A percentile compares a stretch with the other conserved stretches of the same genome.
phyloP scores from a whole-genome alignment of 2,113 vertebrate species.

The Andinoacara biseriatus region DNA sequence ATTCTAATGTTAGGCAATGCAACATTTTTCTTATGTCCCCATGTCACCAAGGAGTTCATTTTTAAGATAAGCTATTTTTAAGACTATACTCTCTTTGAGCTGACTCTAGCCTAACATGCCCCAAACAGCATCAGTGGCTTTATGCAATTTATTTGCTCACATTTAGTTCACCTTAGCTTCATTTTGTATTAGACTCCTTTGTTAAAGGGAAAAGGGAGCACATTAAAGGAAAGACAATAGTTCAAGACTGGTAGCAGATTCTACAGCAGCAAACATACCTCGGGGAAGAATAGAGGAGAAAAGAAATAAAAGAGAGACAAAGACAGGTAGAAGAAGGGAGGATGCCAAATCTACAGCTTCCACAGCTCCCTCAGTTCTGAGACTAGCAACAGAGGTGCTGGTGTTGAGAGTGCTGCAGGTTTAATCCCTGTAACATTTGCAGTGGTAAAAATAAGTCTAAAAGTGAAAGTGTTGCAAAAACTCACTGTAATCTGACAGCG shows the following conservation, averaged over 20 bases:
- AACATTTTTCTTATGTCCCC: neutral
- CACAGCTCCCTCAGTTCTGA: neutral
- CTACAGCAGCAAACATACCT: constrained; percentile 2
- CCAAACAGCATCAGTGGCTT: neutral
- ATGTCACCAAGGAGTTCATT: neutral
- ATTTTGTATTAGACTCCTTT: neutral
- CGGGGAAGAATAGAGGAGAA: neutral
- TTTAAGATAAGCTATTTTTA: neutral
- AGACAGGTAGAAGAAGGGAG: neutral
- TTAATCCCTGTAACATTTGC: constrained; percentile 20
- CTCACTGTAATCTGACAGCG: neutral
- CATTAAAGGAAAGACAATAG: neutral
- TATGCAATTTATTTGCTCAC: neutral
- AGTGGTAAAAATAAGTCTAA: neutral
- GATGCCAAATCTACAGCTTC: neutral
- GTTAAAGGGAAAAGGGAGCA: neutral
- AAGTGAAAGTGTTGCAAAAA: neutral
- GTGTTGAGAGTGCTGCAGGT: neutral
- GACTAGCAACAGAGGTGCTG: neutral
- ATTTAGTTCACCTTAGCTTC: neutral
- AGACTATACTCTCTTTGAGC: neutral
- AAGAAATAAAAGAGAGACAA: neutral
- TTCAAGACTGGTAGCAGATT: constrained; percentile 10
- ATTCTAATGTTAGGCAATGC: neutral
- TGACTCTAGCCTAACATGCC: neutral